Evolutionary conservation across 2,113 vertebrate species (phyloP).

Genomic region (Mustelus asterias): DNA sequence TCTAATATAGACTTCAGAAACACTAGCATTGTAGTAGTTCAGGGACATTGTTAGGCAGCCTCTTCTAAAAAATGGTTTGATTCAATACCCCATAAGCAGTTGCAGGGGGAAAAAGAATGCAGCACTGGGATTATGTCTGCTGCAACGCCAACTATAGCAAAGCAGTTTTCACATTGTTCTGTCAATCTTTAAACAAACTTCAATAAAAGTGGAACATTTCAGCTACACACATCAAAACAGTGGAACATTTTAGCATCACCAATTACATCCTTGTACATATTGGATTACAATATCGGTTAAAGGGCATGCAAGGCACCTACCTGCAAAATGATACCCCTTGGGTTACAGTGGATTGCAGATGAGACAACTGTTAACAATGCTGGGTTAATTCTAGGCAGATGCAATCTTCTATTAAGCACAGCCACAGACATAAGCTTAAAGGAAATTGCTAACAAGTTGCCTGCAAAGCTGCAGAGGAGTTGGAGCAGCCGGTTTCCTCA

Average conservation of each 20-base stretch:
- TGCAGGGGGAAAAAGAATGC: neutral
- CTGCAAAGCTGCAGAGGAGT: neutral
- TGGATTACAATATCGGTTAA: neutral
- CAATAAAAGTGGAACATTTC: constrained; percentile 6
- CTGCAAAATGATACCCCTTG: neutral
- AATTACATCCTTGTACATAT: constrained; percentile 6
- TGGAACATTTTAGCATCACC: constrained; percentile 24
- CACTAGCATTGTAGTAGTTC: neutral
- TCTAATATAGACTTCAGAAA: neutral
- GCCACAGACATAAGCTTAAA: neutral
- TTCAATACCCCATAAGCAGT: neutral
- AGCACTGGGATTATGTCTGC: neutral
- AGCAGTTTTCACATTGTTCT: neutral
- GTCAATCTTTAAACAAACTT: neutral
- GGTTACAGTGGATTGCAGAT: neutral
- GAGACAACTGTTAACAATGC: neutral
- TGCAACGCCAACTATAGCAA: neutral
- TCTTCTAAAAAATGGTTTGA: neutral
- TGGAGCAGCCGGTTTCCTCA: neutral
- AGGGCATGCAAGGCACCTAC: constrained; percentile 9
- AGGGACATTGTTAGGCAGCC: neutral
- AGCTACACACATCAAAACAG: neutral
- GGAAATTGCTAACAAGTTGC: neutral
- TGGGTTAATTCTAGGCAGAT: neutral
- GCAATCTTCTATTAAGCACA: neutral